A percentile compares a stretch with the other conserved stretches of the same genome.
Conservation (phyloP, 1,140 invertebrate species). For the Sitobion miscanthi region DNA sequence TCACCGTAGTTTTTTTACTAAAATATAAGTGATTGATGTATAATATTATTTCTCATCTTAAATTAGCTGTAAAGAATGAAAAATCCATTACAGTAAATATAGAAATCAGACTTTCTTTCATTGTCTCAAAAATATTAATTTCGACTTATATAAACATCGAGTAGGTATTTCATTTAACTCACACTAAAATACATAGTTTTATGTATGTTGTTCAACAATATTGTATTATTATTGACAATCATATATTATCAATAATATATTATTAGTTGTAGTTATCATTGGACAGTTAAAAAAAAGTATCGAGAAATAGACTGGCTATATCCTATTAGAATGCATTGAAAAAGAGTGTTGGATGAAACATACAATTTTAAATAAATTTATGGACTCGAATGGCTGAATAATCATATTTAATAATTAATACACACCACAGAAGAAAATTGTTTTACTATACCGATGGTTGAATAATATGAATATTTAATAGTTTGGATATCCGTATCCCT, state of each 20-base stretch:
- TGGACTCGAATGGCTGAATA: neutral
- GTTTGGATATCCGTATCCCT: neutral
- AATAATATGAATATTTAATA: conserved; percentile 1
- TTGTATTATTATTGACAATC: neutral
- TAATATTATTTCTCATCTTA: neutral
- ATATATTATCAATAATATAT: neutral
- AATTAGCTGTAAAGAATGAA: neutral
- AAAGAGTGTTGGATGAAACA: neutral
- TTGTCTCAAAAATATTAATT: neutral
- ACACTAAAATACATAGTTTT: too few species aligned
- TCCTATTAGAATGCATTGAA: neutral
- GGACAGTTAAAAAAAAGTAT: neutral
- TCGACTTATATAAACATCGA: neutral
- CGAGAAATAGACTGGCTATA: neutral
- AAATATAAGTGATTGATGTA: neutral
- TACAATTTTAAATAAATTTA: neutral
- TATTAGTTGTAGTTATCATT: neutral
- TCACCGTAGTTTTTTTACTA: neutral
- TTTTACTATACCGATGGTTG: neutral
- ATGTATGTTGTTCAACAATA: neutral
- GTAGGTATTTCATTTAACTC: neutral
- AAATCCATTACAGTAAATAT: neutral
- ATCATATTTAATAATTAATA: neutral
- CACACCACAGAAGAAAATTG: neutral
- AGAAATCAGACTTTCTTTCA: neutral